phyloP scores from a whole-genome alignment of 30 jellyfish, hydroid and myxozoan genomes.

The Sanderia malayensis region DNA sequence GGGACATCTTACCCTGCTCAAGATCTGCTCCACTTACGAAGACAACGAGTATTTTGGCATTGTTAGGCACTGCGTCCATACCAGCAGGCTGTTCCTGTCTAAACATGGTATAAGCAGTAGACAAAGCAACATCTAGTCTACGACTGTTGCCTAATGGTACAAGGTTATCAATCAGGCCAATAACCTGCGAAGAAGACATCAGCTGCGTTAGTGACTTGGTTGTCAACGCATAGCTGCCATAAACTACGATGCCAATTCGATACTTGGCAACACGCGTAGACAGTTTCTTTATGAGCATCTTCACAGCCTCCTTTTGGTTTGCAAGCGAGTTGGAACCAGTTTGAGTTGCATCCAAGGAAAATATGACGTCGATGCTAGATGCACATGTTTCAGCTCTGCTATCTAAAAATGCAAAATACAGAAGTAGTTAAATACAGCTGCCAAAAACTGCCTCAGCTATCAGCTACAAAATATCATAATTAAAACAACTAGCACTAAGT shows the following conservation, averaged over 20 bases:
- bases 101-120: constrained; percentile 14
- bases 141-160: constrained; percentile 22
- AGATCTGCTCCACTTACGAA: constrained; percentile 47
- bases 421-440: too few species aligned
- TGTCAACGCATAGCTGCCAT: constrained; percentile 12
- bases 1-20: background rate
- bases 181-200: background rate
- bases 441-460: too few species aligned
- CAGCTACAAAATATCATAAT: background rate
- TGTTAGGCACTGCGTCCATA: background rate
- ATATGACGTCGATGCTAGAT: constrained; percentile 8
- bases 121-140: constrained; percentile 21
- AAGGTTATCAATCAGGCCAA: constrained; percentile 14
- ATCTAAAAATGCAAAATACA: background rate
- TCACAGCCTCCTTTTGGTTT: constrained; percentile 28
- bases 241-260: constrained; percentile 7
- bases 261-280: constrained; percentile 7
- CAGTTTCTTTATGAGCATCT: constrained; percentile 1
- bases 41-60: constrained; percentile 23
- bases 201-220: constrained; percentile 10
- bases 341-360: constrained; percentile 36
- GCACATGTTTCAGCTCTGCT: constrained; percentile 1
- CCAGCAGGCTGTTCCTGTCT: background rate
- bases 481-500: background rate
- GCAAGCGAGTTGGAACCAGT: constrained; percentile 5